phyloP scores from a whole-genome alignment of 2,888 invertebrate genomes.

The Protula sp. region DNA sequence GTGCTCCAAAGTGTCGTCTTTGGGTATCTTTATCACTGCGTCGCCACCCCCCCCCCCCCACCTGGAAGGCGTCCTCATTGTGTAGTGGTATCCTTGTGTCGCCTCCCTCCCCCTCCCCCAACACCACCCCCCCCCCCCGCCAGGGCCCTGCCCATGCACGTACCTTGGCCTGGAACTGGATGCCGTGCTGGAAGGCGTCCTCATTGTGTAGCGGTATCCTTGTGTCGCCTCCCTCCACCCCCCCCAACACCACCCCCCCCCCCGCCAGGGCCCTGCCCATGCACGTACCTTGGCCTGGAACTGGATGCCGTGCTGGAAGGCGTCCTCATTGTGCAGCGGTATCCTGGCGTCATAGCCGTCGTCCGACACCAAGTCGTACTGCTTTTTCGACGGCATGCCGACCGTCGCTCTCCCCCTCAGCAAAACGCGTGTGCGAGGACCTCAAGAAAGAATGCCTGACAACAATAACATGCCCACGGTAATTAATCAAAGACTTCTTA shows the following conservation, averaged over 20 bases:
- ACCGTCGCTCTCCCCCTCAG: no score
- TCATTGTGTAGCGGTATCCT: constrained; percentile 95
- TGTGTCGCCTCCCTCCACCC: constrained; percentile 91
- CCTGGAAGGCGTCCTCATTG: constrained; percentile 96
- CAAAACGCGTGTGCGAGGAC: no score
- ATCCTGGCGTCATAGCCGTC: constrained; percentile 94
- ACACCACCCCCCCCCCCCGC: no score
- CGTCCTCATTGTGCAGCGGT: constrained; percentile 94
- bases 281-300: constrained; percentile 98
- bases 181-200: constrained; percentile 94
- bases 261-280: no score
- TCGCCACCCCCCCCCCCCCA: no score
- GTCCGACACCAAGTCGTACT: constrained; percentile 90
- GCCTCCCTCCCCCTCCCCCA: constrained; percentile 92
- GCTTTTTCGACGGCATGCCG: constrained; percentile 60
- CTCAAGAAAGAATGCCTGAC: no score
- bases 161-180: constrained; percentile 96
- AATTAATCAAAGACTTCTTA: no score
- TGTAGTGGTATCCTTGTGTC: constrained; percentile 94
- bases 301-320: constrained; percentile 92
- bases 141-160: no score
- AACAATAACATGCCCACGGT: no score
- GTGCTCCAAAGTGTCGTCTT: no score
- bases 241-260: no score
- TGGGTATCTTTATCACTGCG: no score